Percentiles rank a stretch among this genome's conserved stretches.
These are phyloP conservation scores for Cyclura pinguis DNA, from an alignment of 2,797 vertebrate genomes.

Conservation along the genomic window DNA sequence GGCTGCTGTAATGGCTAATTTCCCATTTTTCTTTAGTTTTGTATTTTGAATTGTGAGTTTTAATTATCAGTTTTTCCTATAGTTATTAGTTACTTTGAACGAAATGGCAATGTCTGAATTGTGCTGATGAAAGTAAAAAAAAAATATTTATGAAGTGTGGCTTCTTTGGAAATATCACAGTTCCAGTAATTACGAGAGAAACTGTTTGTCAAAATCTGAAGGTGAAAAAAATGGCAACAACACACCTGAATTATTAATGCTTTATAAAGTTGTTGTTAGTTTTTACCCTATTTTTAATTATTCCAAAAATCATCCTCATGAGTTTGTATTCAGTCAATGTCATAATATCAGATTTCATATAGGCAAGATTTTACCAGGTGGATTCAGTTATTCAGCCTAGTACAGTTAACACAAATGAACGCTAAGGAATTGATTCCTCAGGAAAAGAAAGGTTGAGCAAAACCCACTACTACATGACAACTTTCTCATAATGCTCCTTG, in stretches of 20 bases:
- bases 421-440: no score
- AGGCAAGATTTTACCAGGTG: not conserved
- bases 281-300: rapidly evolving
- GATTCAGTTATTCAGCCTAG: no score
- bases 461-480: not conserved
- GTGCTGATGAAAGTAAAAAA: constrained; percentile 26
- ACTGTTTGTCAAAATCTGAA: constrained; percentile 18
- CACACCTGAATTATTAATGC: not conserved
- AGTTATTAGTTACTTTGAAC: not conserved
- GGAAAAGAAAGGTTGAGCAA: not conserved
- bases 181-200: not conserved
- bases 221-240: not conserved
- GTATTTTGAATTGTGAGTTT: not conserved
- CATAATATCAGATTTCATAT: not conserved
- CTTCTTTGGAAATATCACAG: constrained; percentile 11
- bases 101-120: not conserved
- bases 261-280: not conserved
- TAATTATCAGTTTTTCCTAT: not conserved
- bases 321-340: not conserved
- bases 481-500: not conserved
- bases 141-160: not conserved
- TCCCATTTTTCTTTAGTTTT: not conserved
- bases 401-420: no score
- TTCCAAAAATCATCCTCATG: not conserved
- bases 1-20: not conserved